Evolutionary conservation across 2,797 vertebrate genomes (phyloP), one percentile per base, ranked within the genome.

Genomic region (Anabas testudineus): DNA sequence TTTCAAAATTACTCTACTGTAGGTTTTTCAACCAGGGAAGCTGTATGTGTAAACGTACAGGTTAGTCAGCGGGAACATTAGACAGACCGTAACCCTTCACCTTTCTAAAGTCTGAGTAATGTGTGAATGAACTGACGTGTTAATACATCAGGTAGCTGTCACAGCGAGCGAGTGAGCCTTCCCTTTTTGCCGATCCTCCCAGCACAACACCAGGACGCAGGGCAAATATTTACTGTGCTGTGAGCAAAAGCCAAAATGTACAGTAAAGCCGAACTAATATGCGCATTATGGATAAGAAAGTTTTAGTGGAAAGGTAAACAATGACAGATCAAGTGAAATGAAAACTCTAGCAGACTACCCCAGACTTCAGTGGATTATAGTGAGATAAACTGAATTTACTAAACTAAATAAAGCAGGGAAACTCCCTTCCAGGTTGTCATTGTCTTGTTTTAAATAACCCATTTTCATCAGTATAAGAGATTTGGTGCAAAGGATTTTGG

Each of bases 391-490:
- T 56, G 22, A 74, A 67, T 78, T 72, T 39, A 71, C 68, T 71
- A 60, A 57, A 74, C 54, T 55, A 71, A 85, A 79, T 59, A 72
- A 53, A 72, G 10, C 5, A 8, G 80, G 88, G 85, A 66, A 88
- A 90, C 87, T 89, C 87, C 87, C 85, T 13, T 47, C 32, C 61
- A 47, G 34, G 49, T 71, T 76, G 51, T 59, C 43, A 42, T 57
- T 41, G 36, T 67, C 73, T 69, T 67, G 71, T 74, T 46, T 78
- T 32, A 57, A 43, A 24, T 46, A 53, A 34, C 67, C 42, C 61
- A 18, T 59, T 66, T 76, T 42, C 62, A 47, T 16, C 32, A 18
- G 36, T 37, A 10, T 30, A 21, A 46, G 48, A 52, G 53, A 57
- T 26, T n/a, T 1, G 51, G 55, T 63, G 48, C 34, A 10, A 32